A percentile compares a stretch with the other conserved stretches of the same genome.
These are phyloP conservation scores for Cataglyphis altisquamis DNA, from an alignment of 2,888 invertebrate genomes.

Conservation along the genomic window DNA sequence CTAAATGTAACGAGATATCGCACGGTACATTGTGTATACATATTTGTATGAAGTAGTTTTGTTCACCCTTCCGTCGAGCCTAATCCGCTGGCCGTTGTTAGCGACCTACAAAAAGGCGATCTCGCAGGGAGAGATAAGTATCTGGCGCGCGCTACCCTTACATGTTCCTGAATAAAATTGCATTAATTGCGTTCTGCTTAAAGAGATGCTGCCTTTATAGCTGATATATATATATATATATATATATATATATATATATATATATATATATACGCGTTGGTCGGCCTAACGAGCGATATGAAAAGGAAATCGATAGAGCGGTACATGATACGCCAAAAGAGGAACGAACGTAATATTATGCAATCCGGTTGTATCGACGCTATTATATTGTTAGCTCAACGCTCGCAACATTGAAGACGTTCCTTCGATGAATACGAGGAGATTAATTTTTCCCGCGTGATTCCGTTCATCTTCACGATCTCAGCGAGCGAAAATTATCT, in stretches of 20 bases:
- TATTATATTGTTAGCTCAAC: not conserved
- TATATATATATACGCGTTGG: slow-evolving; percentile 13
- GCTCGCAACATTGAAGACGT: not conserved
- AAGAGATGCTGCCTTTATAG: slow-evolving; percentile 24
- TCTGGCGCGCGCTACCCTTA: slow-evolving; percentile 36
- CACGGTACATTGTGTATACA: slow-evolving; percentile 37
- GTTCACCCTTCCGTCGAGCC: slow-evolving; percentile 27
- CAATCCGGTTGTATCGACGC: slow-evolving; percentile 31
- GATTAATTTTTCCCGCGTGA: not conserved
- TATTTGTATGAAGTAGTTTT: slow-evolving; percentile 46
- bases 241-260: too few species aligned
- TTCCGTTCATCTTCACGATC: not conserved
- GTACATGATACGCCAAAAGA: slow-evolving; percentile 40
- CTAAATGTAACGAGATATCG: slow-evolving; percentile 50
- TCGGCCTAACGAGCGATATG: slow-evolving; percentile 48
- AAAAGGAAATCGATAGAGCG: slow-evolving; percentile 69
- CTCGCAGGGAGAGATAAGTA: slow-evolving; percentile 43
- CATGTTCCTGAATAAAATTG: slow-evolving; percentile 59
- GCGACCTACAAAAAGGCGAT: slow-evolving; percentile 45
- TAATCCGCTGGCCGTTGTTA: slow-evolving; percentile 53
- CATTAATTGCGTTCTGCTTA: slow-evolving; percentile 59
- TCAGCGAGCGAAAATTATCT: not conserved
- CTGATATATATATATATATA: slow-evolving; percentile 1
- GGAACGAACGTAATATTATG: slow-evolving; percentile 52
- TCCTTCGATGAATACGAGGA: not conserved